A percentile compares a stretch with the other conserved stretches of the same genome.
These are phyloP conservation scores for Phymatocera aterrima DNA, from an alignment of 2,888 invertebrate species.

Conservation along the genomic window DNA sequence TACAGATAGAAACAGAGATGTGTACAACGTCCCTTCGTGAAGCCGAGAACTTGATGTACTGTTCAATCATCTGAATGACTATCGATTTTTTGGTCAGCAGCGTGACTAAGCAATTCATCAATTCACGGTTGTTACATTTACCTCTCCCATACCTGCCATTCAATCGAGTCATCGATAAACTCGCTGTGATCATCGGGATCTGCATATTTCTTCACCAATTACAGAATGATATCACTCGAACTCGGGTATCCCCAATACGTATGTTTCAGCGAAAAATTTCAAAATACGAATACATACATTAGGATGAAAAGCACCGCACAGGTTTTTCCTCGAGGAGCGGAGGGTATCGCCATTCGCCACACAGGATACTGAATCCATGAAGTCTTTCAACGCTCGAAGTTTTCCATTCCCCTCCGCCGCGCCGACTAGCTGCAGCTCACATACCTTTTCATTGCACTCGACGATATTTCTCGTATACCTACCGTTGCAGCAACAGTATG, in stretches of 20 bases:
- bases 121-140: background rate
- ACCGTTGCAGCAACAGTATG: background rate
- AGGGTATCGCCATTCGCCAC: background rate
- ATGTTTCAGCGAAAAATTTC: background rate
- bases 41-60: background rate
- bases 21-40: background rate
- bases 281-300: background rate
- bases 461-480: background rate
- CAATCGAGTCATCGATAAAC: background rate
- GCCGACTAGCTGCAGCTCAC: background rate
- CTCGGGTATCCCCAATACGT: background rate
- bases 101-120: conserved; percentile 23
- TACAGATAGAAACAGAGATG: background rate
- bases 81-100: conserved; percentile 16
- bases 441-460: conserved; percentile 23
- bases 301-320: conserved; percentile 15
- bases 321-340: background rate
- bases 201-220: background rate
- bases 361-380: background rate
- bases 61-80: conserved; percentile 25
- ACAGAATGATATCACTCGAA: background rate
- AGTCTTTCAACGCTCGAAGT: background rate
- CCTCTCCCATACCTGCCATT: background rate
- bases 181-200: background rate
- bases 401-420: background rate